Evolutionary conservation across 2,797 vertebrate genomes (phyloP).

Genomic region (Lacerta agilis): DNA sequence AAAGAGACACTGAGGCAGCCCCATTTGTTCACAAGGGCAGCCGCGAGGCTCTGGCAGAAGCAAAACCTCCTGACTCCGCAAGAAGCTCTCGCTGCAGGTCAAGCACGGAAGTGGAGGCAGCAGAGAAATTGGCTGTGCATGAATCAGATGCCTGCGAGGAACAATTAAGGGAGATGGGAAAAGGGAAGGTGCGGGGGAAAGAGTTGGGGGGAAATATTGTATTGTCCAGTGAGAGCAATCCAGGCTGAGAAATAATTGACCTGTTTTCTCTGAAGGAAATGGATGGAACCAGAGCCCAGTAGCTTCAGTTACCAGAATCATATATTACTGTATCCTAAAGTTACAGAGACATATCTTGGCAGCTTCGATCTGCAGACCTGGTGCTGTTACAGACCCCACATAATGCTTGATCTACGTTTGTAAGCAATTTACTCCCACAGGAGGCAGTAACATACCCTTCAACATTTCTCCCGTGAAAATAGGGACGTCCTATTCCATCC

Average conservation of each 20-base stretch:
- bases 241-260: neutral
- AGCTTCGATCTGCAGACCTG: too few species aligned
- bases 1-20: neutral
- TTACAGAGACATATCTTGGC: too few species aligned
- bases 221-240: neutral
- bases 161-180: rapidly evolving
- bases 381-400: too few species aligned
- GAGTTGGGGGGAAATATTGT: rapidly evolving
- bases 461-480: too few species aligned
- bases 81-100: neutral
- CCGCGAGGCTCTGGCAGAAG: rapidly evolving
- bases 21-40: neutral
- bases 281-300: neutral
- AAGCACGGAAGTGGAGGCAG: neutral
- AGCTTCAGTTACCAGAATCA: neutral
- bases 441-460: too few species aligned
- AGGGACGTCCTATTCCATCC: too few species aligned
- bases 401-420: too few species aligned
- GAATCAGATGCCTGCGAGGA: slow-evolving; percentile 7
- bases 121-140: slow-evolving; percentile 23
- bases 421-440: too few species aligned
- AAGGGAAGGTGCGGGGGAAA: rapidly evolving
- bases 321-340: too few species aligned
- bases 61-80: neutral
- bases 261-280: neutral